Evolutionary conservation across 2,888 invertebrate species (phyloP), one percentile per base, ranked within the genome.

Genomic region (Parnassius orleans): DNA sequence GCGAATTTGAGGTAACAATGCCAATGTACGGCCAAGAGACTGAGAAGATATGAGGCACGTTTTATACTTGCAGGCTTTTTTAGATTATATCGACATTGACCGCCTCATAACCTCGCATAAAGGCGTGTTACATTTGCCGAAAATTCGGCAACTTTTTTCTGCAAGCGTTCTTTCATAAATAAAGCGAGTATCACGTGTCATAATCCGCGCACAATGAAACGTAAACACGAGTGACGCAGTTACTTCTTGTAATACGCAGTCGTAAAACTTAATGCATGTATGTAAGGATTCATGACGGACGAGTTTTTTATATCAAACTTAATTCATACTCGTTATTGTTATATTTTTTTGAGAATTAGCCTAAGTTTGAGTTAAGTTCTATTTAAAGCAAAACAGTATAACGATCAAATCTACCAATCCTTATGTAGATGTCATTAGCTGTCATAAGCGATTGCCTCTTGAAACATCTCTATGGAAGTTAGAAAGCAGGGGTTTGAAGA

Each of bases 141-240:
- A 53, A 57, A 62, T 57, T 47, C 57, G 80, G 79, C 79, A 79
- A 77, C 78, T 76, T 74, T 72, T 77, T 77, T 77, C 74, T 73
- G 68, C 73, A 75, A 76, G 73, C 72, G 76, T 73, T 77, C 72
- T 78, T 81, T 80, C 83, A 84, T 85, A 86, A 87, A 88, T 81
- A 86, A 86, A 77, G 75, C 74, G 76, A 76, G 75, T 78, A 82
- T 86, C 82, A 81, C 87, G 85, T 84, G 80, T 82, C 89, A 88
- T 90, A 87, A 89, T 87, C 86, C 87, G 76, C 81, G 85, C 80
- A 87, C 85, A 87, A 87, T 83, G 86, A 80, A 74, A 80, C 81
- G 81, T 80, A 83, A 84, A 86, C 83, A 83, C 83, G 85, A 87
- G 81, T 86, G 83, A 84, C 77, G 82, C 78, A 83, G 81, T 87